Evolutionary conservation across 2,888 invertebrate species (phyloP).

Genomic region (Scaptomyza flava): DNA sequence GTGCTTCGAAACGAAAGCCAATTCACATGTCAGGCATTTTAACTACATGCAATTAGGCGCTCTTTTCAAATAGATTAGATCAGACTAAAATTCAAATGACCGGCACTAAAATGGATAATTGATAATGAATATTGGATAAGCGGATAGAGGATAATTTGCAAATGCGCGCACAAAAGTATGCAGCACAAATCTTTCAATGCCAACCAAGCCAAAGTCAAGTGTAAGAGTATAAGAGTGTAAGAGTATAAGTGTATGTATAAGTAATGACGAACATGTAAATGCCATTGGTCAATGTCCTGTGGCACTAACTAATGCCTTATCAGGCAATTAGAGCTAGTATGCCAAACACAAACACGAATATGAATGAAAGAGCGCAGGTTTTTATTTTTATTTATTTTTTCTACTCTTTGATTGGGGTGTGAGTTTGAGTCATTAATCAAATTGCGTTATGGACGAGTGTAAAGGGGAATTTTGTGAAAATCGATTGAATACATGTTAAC

Average conservation of each 20-base stretch:
- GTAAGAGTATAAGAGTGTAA: slow-evolving; percentile 5
- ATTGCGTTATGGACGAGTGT: slow-evolving; percentile 47
- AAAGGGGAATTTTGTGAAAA: slow-evolving; percentile 25
- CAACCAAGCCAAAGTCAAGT: slow-evolving; percentile 5
- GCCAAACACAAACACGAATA: slow-evolving; percentile 4
- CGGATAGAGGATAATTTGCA: slow-evolving; percentile 3
- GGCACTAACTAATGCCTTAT: slow-evolving; percentile 59
- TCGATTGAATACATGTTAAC: slow-evolving; percentile 19
- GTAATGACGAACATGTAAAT: slow-evolving; percentile 46
- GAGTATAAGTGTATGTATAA: background rate
- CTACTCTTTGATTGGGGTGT: slow-evolving; percentile 39
- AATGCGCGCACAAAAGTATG: slow-evolving; percentile 29
- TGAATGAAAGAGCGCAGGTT: slow-evolving; percentile 20
- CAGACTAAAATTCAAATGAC: slow-evolving; percentile 4
- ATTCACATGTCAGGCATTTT: slow-evolving; percentile 4
- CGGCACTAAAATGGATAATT: slow-evolving; percentile 1
- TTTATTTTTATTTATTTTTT: background rate
- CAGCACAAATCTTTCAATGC: slow-evolving; percentile 24
- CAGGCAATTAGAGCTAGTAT: slow-evolving; percentile 63
- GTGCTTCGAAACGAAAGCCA: slow-evolving; percentile 18
- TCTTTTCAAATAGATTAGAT: slow-evolving; percentile 16
- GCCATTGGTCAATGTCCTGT: slow-evolving; percentile 49
- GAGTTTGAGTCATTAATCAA: slow-evolving; percentile 57
- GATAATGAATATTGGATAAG: slow-evolving; percentile 1
- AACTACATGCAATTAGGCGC: slow-evolving; percentile 22